phyloP scores from a whole-genome alignment of 2,113 vertebrate genomes.

The Chelonoidis abingdonii region DNA sequence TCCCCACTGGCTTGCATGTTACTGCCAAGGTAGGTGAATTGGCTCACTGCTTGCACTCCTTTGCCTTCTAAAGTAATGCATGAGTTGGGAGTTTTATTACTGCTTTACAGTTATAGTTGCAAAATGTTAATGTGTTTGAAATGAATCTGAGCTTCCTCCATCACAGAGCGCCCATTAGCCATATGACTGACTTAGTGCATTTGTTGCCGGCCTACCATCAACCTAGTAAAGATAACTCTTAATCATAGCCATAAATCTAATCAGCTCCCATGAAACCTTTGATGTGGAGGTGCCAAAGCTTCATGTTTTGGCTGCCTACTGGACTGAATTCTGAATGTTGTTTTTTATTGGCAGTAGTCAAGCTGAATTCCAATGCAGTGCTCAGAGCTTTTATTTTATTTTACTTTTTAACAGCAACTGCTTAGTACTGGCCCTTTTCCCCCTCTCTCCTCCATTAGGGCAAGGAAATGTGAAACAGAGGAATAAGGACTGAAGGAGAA shows the following conservation, averaged over 20 bases:
- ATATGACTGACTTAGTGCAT: slow-evolving; percentile 26
- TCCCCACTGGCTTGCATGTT: background rate
- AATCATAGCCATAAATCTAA: slow-evolving; percentile 47
- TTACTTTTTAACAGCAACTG: background rate
- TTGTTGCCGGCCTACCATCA: background rate
- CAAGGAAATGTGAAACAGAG: background rate
- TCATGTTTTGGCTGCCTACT: background rate
- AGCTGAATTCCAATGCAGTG: background rate
- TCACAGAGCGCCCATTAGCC: slow-evolving; percentile 25
- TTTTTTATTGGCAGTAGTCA: slow-evolving; percentile 36
- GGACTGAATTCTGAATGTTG: background rate
- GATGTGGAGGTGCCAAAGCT: background rate
- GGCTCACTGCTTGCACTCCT: slow-evolving; percentile 15
- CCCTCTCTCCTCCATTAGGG: slow-evolving; percentile 1
- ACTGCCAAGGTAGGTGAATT: background rate
- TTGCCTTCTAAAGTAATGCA: background rate
- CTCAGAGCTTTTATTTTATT: background rate
- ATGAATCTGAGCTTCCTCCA: slow-evolving; percentile 57
- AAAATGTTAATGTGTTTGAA: slow-evolving; percentile 43
- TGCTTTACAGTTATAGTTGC: slow-evolving; percentile 5
- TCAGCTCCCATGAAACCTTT: slow-evolving; percentile 39
- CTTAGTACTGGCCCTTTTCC: slow-evolving; percentile 35
- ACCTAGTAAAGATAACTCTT: slow-evolving; percentile 39
- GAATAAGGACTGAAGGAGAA: slow-evolving; percentile 12
- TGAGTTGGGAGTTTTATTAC: background rate